Percentiles rank a stretch among this genome's conserved stretches.
phyloP scores from a whole-genome alignment of 2,888 invertebrate species.

The Latrodectus hesperus region DNA sequence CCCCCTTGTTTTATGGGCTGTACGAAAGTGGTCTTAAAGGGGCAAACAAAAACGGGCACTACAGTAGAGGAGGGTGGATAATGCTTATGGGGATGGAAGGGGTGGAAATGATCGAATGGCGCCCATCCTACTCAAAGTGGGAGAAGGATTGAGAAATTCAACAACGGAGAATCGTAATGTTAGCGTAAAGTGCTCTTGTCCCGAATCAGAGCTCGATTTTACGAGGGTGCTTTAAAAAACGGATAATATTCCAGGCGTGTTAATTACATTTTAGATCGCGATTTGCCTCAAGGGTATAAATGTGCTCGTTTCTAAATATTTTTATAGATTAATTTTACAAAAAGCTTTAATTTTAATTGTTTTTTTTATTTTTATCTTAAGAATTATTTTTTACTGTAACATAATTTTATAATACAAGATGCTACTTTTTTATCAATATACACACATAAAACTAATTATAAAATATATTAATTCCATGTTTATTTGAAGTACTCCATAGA shows the following conservation, averaged over 20 bases:
- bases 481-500: too few species aligned
- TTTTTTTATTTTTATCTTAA: too few species aligned
- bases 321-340: too few species aligned
- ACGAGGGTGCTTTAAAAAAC: constrained; percentile 41
- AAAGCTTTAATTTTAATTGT: too few species aligned
- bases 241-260: background rate
- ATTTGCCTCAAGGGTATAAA: too few species aligned
- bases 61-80: background rate
- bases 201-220: constrained; percentile 28
- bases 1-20: constrained; percentile 43
- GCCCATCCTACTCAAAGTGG: constrained; percentile 20
- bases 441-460: too few species aligned
- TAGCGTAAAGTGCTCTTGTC: constrained; percentile 47
- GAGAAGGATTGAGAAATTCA: constrained; percentile 34
- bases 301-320: too few species aligned
- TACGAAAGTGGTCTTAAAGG: constrained; percentile 8
- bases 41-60: background rate
- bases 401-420: too few species aligned
- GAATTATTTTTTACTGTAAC: too few species aligned
- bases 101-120: constrained; percentile 39
- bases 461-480: too few species aligned
- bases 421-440: too few species aligned
- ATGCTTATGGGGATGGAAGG: background rate
- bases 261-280: background rate
- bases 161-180: constrained; percentile 28